Percentiles rank a stretch among this genome's conserved stretches.
phyloP scores from a whole-genome alignment of 2,888 invertebrate genomes.

The Agrochola circellaris region DNA sequence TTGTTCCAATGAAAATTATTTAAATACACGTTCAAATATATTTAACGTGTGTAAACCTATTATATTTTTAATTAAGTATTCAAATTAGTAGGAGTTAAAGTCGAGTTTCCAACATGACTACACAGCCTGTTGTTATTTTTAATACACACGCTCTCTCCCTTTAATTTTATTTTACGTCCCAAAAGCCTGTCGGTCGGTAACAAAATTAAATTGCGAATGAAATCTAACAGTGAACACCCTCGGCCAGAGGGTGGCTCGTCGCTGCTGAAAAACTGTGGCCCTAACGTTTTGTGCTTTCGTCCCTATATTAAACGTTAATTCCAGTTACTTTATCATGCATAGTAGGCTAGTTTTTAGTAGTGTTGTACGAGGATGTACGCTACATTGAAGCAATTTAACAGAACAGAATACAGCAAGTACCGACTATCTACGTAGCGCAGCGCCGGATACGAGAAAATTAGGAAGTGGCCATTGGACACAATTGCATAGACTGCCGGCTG shows the following conservation, averaged over 20 bases:
- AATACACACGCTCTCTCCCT: slow-evolving; percentile 67
- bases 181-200: slow-evolving; percentile 75
- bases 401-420: slow-evolving; percentile 64
- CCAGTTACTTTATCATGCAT: slow-evolving; percentile 17
- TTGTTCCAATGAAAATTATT: slow-evolving; percentile 10
- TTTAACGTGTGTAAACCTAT: slow-evolving; percentile 14
- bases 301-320: slow-evolving; percentile 40
- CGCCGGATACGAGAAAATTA: slow-evolving; percentile 87
- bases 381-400: slow-evolving; percentile 25
- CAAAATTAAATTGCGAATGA: slow-evolving; percentile 81
- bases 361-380: slow-evolving; percentile 1
- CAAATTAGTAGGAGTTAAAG: slow-evolving; percentile 40
- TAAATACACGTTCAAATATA: slow-evolving; percentile 15
- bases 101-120: slow-evolving; percentile 32
- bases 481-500: slow-evolving; percentile 77
- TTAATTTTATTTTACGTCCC: slow-evolving; percentile 76
- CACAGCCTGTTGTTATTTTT: slow-evolving; percentile 63
- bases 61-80: slow-evolving; percentile 37
- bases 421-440: slow-evolving; percentile 19
- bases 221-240: slow-evolving; percentile 74
- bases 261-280: slow-evolving; percentile 70
- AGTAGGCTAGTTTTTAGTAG: neutral
- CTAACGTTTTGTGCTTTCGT: slow-evolving; percentile 66
- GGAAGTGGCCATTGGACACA: slow-evolving; percentile 88
- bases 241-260: slow-evolving; percentile 63